Evolutionary conservation across 92 coral and sea anemone genomes (phyloP), one percentile per base, ranked within the genome.

Genomic region (Metridium senile): DNA sequence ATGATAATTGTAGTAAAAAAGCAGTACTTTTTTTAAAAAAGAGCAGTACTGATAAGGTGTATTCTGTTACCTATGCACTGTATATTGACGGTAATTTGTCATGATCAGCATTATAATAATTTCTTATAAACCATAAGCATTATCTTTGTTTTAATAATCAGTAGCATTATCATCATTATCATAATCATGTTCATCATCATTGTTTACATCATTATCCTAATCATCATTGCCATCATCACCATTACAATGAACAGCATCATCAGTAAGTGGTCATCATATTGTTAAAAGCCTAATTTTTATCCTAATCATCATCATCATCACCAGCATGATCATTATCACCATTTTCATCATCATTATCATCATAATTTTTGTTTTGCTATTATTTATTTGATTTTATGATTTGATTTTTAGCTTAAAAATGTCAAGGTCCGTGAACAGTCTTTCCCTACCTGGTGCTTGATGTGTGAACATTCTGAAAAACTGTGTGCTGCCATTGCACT

Each of bases 381-480:
- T 16, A 19, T 25, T 25, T 62, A 18, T 62, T 10, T 46, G 58
- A 73, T 13, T 30, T 16, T 26, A 13, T 23, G 33, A 21, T 16
- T 53, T 49, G n/a, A n/a, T 25, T 77, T 83, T 6, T 74, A 94
- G 98, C 90, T 95, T 62, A 74, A 82, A 46, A 77, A 84, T 39
- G 76, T 95, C 19, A 71, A 71, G 1, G 69, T 78, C 1, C 80
- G 87, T 35, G 91, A 85, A 13, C 83, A 79, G 56, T 72, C 84
- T 1, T 81, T 87, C 26, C 88, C 89, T 26, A 91, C 99, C 11
- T 87, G 93, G 54, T 87, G 87, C 83, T 63, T 87, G 33, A 62
- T 95, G 34, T 95, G 99, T 81, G 93, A 87, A 82, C 97, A 89
- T 74, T 97, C 97, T 0, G 99, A 95, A 70, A 92, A 95, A 80